These are phyloP conservation scores for Thomomys bottae DNA, from an alignment of 2,113 vertebrate genomes.

Conservation along the genomic window DNA sequence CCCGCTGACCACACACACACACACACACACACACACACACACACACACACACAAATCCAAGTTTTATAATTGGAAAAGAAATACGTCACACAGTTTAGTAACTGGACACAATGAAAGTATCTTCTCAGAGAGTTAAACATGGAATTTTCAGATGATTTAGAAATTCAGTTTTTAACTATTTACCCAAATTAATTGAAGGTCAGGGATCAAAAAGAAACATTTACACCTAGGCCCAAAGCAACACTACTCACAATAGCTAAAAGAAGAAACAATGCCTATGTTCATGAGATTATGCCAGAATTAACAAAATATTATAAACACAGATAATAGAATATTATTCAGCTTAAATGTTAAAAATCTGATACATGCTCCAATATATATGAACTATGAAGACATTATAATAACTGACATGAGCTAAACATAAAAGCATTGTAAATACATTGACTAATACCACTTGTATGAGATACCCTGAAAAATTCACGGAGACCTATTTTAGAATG, in stretches of 20 bases:
- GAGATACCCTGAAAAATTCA: background rate
- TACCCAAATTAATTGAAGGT: background rate
- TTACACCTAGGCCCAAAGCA: background rate
- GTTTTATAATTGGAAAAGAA: constrained; percentile 54
- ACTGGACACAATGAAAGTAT: constrained; percentile 57
- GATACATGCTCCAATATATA: background rate
- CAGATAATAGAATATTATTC: background rate
- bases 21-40: no score
- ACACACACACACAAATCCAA: no score
- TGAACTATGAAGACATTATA: background rate
- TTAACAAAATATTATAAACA: background rate
- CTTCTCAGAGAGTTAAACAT: background rate
- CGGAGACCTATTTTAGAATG: background rate
- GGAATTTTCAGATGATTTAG: background rate
- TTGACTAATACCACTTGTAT: background rate
- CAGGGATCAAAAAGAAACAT: background rate
- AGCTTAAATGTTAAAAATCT: background rate
- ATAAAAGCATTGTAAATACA: no score
- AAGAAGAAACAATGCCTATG: background rate
- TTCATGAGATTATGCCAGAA: background rate
- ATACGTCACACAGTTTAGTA: constrained; percentile 42
- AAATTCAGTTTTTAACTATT: background rate
- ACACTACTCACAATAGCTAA: background rate
- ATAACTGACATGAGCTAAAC: no score
- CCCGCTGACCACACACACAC: no score